Conservation (phyloP, 2,113 vertebrate species). For the Gyps fulvus region DNA sequence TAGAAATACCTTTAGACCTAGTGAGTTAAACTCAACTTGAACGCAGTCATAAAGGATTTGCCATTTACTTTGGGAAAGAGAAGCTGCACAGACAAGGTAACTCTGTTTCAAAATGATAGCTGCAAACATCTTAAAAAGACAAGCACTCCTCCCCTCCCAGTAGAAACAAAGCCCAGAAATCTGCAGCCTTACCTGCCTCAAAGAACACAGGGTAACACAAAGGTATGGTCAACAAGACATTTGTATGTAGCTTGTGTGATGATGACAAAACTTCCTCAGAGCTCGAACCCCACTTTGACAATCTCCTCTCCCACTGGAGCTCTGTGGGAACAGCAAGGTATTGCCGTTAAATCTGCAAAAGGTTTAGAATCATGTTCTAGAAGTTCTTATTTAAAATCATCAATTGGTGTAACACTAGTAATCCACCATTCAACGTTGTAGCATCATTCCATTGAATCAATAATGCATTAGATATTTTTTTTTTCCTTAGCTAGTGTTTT, state of each 20-base stretch:
- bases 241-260: not conserved
- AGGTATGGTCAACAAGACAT: not conserved
- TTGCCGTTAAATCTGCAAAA: not conserved
- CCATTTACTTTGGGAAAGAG: not conserved
- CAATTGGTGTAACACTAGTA: not conserved
- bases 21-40: slow-evolving; percentile 34
- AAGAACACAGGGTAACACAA: not conserved
- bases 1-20: slow-evolving; percentile 6
- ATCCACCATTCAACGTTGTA: not conserved
- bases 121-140: not conserved
- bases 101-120: not conserved
- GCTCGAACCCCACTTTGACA: not conserved
- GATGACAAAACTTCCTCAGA: not conserved
- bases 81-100: slow-evolving; percentile 1
- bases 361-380: not conserved
- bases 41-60: slow-evolving; percentile 11
- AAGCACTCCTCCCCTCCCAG: not conserved
- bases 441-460: not conserved
- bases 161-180: not conserved
- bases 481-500: not conserved
- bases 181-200: not conserved
- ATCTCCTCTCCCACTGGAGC: not conserved
- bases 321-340: not conserved
- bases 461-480: not conserved
- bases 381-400: not conserved